Percentiles rank a stretch among this genome's conserved stretches.
Evolutionary conservation across 2,888 invertebrate species (phyloP).

Genomic region (Apocheima hispidaria): DNA sequence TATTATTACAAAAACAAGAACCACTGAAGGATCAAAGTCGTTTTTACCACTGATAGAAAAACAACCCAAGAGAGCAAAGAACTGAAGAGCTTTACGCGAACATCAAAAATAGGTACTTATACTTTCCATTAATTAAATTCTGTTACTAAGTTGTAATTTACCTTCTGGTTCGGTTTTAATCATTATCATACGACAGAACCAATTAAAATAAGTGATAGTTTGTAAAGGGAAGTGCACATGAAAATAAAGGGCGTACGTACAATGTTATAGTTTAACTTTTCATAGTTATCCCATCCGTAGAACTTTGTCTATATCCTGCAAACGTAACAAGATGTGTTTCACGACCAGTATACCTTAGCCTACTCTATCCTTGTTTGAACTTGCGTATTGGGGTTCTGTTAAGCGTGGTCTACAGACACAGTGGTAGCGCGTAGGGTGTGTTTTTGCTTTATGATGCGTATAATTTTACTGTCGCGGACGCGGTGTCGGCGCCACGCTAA

Average conservation of each 20-base stretch:
- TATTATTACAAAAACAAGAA: not conserved
- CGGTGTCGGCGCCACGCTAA: slow-evolving; percentile 54
- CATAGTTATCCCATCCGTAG: slow-evolving; percentile 71
- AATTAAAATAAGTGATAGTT: slow-evolving; percentile 34
- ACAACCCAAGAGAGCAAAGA: slow-evolving; percentile 47
- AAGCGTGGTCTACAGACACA: slow-evolving; percentile 66
- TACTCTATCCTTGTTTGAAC: slow-evolving; percentile 25
- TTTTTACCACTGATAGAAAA: slow-evolving; percentile 23
- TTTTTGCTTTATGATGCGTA: slow-evolving; percentile 86
- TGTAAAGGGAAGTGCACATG: slow-evolving; percentile 14
- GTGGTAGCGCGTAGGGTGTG: slow-evolving; percentile 81
- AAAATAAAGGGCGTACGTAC: slow-evolving; percentile 23
- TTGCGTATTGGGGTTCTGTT: slow-evolving; percentile 54
- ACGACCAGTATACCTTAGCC: slow-evolving; percentile 60
- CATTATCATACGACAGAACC: not conserved
- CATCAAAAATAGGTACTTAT: not conserved
- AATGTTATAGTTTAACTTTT: slow-evolving; percentile 75
- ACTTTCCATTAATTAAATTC: slow-evolving; percentile 7
- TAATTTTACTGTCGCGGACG: slow-evolving; percentile 81
- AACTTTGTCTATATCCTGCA: slow-evolving; percentile 78
- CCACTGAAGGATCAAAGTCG: slow-evolving; percentile 49
- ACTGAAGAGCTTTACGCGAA: slow-evolving; percentile 52
- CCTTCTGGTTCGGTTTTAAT: too few relatives aligned
- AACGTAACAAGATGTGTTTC: slow-evolving; percentile 78
- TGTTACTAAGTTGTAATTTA: not conserved